Evolutionary conservation across 2,888 invertebrate species (phyloP), one percentile per base, ranked within the genome.

Genomic region (Lasioglossum vierecki): DNA sequence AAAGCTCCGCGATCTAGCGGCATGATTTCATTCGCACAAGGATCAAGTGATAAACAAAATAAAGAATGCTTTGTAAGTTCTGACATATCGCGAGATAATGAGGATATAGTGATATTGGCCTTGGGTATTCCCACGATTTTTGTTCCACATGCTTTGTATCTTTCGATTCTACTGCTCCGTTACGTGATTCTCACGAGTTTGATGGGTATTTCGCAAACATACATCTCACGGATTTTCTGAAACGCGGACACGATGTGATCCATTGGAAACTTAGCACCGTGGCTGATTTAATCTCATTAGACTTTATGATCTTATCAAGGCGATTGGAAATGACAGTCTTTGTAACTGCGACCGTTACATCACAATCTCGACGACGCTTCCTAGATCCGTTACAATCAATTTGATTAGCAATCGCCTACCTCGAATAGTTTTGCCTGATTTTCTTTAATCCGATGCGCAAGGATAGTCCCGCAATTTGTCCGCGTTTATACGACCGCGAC

Each of bases 281-380:
- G 84, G 79, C 84, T 71, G 66, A 72, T 84, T 84, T 75, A 76
- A 84, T 84, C 84, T 84, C 84, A 84, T 84, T 84, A 84, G 84
- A 84, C 84, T 84, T 84, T 84, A 84, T 79, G 84, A 84, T 84
- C 72, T 79, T 79, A 84, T 84, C 84, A 84, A 84, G 84, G 79
- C 76, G 84, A 79, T 84, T 84, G 72, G 84, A 84, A 84, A 84
- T 84, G 85, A 84, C 84, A 84, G 71, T 79, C 75, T 84, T 72
- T 79, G 79, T 76, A 79, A 84, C 72, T 49, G 70, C 53, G 75
- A 66, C 68, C 18, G 80, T 85, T 85, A 85, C 85, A 85, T 85
- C 85, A 85, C 85, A 53, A 75, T 77, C 80, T 39, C 13, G n/a
- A 35, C 49, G 68, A 44, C 66, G 79, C 85, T 85, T 85, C 85